These are phyloP conservation scores for Epizoanthus stellaris DNA, from an alignment of 92 coral and sea anemone species.

Conservation along the genomic window DNA sequence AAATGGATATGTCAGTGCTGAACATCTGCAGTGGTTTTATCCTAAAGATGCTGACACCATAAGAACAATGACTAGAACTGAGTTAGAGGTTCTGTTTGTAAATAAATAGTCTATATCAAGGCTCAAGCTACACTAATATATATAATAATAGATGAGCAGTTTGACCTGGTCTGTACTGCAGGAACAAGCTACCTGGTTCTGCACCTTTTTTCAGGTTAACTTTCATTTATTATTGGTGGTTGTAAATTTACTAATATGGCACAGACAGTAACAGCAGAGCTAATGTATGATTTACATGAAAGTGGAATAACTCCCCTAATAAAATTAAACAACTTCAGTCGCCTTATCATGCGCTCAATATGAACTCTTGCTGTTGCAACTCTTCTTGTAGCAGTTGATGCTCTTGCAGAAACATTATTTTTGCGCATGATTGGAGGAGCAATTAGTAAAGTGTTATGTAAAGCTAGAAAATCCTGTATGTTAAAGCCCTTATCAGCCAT, in stretches of 20 bases:
- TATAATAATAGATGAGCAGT: no score
- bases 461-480: constrained; percentile 62
- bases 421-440: constrained; percentile 75
- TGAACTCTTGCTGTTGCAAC: constrained; percentile 81
- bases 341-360: constrained; percentile 75
- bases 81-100: constrained; percentile 41
- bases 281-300: constrained; percentile 69
- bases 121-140: constrained; percentile 6
- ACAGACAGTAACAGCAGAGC: constrained; percentile 74
- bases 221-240: constrained; percentile 54
- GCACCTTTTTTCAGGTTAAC: constrained; percentile 1
- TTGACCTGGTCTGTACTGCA: no score
- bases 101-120: background rate
- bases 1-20: constrained; percentile 50
- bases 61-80: constrained; percentile 35
- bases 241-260: constrained; percentile 75
- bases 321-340: constrained; percentile 64
- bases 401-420: constrained; percentile 73
- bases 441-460: constrained; percentile 57
- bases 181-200: background rate
- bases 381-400: constrained; percentile 85
- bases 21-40: constrained; percentile 53
- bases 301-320: constrained; percentile 79
- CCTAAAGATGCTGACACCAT: constrained; percentile 57
- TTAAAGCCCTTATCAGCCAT: constrained; percentile 80